Conservation (phyloP, 2,888 invertebrate species). For the Lasioglossum vierecki region DNA sequence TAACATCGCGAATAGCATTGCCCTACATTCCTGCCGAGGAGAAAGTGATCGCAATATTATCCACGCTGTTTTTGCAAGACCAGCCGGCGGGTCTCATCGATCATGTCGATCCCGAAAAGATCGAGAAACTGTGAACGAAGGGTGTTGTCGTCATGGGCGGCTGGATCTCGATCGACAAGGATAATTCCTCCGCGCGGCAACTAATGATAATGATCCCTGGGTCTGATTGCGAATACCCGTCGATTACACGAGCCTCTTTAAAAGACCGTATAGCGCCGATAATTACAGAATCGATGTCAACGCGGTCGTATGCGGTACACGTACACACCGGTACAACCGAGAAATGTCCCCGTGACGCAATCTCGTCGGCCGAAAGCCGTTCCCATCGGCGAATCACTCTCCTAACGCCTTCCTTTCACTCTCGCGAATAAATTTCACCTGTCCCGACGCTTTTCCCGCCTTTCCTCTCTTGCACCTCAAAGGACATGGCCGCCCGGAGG, state of each 20-base stretch:
- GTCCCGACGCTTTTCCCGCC: conserved; percentile 31
- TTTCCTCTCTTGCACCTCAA: conserved; percentile 7
- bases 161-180: neutral
- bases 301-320: conserved; percentile 18
- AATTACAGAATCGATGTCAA: conserved; percentile 53
- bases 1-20: conserved; percentile 4
- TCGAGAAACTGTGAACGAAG: neutral
- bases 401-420: conserved; percentile 72
- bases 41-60: conserved; percentile 21
- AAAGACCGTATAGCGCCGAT: conserved; percentile 23
- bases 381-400: conserved; percentile 48
- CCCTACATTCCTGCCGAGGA: conserved; percentile 1
- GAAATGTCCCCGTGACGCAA: conserved; percentile 51
- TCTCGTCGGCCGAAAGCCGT: conserved; percentile 31
- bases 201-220: neutral
- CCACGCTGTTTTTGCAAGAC: neutral
- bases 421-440: conserved; percentile 68
- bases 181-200: neutral
- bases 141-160: neutral
- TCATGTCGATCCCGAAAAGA: neutral
- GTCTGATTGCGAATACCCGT: conserved; percentile 13
- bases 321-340: neutral
- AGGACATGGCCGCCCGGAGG: neutral
- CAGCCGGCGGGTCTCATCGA: neutral
- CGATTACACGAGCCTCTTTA: conserved; percentile 16